Evolutionary conservation across 1,140 invertebrate genomes (phyloP), one percentile per base, ranked within the genome.

Genomic region (Meloidogyne floridensis): DNA sequence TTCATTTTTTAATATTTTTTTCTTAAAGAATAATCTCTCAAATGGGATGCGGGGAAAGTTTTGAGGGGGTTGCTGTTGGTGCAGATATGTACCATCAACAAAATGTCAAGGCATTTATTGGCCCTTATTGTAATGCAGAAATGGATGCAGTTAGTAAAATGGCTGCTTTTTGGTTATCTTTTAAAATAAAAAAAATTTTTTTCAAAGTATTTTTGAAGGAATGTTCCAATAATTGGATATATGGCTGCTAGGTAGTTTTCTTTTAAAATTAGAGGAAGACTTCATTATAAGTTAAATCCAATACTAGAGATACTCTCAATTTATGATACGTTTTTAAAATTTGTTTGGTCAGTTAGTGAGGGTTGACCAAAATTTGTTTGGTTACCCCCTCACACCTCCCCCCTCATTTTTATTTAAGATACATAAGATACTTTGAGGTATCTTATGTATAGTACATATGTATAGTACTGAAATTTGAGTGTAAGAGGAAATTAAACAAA

Each of bases 71-170:
- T 51, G 88, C 88, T 11, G 88, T 89, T 11, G 88, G 84, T 6
- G 88, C 88, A 20, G 80, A 89, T 72, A 90, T 89, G 88, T 89
- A 88, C 75, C 88, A 89, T 76, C 87, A 87, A 72, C 88, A 90
- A 75, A 88, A 89, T 65, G 87, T 89, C 13, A 87, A 86, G 72
- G 87, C 85, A 59, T 90, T 89, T 76, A 85, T 89, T 53, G 87
- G 88, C 11, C 87, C 88, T 8, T 89, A 88, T 54, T 87, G 87
- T 79, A 87, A 85, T 65, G 75, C 85, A 75, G 87, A 88, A 82
- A 72, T 88, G 80, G 87, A 88, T 72, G 87, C 87, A 11, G 87
- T 87, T 5, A 80, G 79, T 2, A 88, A 87, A 77, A 88, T 88
- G 87, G 86, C 86, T 2, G 78, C 87, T 11, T 88, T 84, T 56